Conservation (phyloP, 2,113 vertebrate species). For the Bothrops jararaca region DNA sequence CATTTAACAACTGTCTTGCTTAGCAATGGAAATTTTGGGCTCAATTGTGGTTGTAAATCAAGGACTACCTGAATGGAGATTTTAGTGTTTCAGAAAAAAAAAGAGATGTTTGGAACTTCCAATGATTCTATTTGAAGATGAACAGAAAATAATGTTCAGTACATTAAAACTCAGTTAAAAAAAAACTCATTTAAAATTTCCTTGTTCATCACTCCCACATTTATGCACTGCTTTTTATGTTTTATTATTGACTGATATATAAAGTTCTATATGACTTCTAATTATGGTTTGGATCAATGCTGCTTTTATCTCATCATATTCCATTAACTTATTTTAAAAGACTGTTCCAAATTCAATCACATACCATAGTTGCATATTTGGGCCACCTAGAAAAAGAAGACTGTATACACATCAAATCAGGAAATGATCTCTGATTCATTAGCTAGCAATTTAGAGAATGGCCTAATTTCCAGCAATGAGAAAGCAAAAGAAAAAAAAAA, state of each 20-base stretch:
- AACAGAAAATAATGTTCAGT: conserved; percentile 22
- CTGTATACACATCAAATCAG: background rate
- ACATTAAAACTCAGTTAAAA: conserved; percentile 37
- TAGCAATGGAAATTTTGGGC: background rate
- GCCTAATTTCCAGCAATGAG: background rate
- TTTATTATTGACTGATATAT: background rate
- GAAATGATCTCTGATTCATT: background rate
- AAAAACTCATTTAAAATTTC: conserved; percentile 39
- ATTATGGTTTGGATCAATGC: background rate
- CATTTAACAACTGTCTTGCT: background rate
- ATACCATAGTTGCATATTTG: background rate
- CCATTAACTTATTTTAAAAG: background rate
- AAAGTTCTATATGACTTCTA: background rate
- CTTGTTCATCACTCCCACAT: conserved; percentile 21
- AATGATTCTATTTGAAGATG: background rate
- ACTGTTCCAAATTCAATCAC: background rate
- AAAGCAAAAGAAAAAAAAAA: background rate
- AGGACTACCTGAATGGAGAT: background rate
- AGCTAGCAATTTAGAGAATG: background rate
- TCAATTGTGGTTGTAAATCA: background rate
- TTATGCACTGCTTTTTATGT: conserved; percentile 27
- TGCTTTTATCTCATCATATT: background rate
- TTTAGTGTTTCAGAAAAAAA: background rate
- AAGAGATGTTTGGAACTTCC: conserved; percentile 10
- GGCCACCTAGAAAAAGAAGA: background rate